These are phyloP conservation scores for Brachylomia viminalis DNA, from an alignment of 2,888 invertebrate genomes.

Conservation along the genomic window DNA sequence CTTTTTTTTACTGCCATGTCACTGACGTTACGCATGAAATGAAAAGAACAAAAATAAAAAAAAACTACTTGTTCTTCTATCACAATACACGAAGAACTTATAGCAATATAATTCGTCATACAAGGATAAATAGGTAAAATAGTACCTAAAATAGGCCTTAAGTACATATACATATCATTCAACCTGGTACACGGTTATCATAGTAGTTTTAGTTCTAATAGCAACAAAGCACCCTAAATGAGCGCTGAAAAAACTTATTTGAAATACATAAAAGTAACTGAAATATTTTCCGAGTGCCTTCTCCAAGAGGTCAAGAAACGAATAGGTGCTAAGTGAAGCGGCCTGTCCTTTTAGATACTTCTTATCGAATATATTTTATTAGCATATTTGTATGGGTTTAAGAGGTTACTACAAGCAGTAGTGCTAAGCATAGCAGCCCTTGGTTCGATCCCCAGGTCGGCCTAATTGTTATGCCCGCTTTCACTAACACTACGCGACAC, in stretches of 20 bases:
- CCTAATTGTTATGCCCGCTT: not conserved
- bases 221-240: not conserved
- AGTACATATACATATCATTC: not conserved
- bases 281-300: not conserved
- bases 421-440: not conserved
- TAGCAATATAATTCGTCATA: not conserved
- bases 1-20: not conserved
- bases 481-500: not conserved
- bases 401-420: not conserved
- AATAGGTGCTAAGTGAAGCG: not conserved
- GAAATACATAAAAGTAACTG: constrained; percentile 1
- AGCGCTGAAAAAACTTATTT: not conserved
- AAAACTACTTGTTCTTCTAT: not conserved
- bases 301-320: no score
- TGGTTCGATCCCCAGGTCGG: not conserved
- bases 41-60: not conserved
- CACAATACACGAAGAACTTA: not conserved
- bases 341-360: not conserved
- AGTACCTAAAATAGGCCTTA: not conserved
- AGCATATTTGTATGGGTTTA: not conserved
- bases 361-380: not conserved
- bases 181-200: constrained; percentile 1
- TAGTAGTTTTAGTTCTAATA: not conserved
- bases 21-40: not conserved
- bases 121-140: not conserved